Percentiles rank a stretch among this genome's conserved stretches.
These are phyloP conservation scores for Biston betularia DNA, from an alignment of 2,888 invertebrate species.

Conservation along the genomic window DNA sequence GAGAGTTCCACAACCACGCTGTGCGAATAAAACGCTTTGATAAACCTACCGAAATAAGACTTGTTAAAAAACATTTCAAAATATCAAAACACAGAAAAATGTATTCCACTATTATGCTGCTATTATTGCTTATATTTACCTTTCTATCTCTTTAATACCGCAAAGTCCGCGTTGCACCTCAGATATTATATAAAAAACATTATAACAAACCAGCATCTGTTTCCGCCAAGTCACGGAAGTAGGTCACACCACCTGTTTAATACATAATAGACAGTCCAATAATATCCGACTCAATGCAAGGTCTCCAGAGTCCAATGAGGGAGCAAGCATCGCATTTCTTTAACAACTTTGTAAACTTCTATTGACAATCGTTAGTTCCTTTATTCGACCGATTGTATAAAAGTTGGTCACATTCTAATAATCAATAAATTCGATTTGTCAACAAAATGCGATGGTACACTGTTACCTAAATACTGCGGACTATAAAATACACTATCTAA, in stretches of 20 bases:
- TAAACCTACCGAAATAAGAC: too few relatives aligned
- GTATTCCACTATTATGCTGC: too few relatives aligned
- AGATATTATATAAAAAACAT: too few relatives aligned
- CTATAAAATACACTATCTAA: too few relatives aligned
- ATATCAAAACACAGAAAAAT: too few relatives aligned
- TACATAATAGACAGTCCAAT: slow-evolving; percentile 39
- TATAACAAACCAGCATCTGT: slow-evolving; percentile 3
- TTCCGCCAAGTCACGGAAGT: slow-evolving; percentile 19
- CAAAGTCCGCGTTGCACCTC: too few relatives aligned
- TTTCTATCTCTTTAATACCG: too few relatives aligned
- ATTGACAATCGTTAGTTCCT: neutral
- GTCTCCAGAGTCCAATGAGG: neutral
- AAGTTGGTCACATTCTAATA: neutral
- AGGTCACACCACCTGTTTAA: slow-evolving; percentile 37
- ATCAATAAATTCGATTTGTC: neutral
- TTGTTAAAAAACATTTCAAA: too few relatives aligned
- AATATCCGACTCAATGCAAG: slow-evolving; percentile 9
- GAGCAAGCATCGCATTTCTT: neutral
- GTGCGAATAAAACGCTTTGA: too few relatives aligned
- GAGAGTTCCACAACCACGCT: too few relatives aligned
- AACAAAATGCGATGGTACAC: neutral
- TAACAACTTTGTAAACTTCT: neutral
- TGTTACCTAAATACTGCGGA: neutral
- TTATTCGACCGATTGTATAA: neutral
- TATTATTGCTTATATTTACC: too few relatives aligned